phyloP scores from a whole-genome alignment of 2,888 invertebrate genomes.

The Melolontha melolontha region DNA sequence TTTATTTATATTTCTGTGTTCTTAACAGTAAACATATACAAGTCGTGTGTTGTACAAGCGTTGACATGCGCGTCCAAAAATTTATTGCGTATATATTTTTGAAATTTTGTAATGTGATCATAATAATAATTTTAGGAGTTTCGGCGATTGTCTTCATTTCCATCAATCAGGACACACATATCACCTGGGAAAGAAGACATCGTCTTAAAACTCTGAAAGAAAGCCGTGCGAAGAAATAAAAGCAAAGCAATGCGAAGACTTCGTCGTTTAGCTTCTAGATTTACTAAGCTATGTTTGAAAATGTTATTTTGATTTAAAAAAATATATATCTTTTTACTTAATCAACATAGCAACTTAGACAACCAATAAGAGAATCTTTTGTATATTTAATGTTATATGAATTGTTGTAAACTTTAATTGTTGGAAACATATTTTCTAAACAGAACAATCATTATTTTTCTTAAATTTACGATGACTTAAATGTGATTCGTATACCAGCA shows the following conservation, averaged over 20 bases:
- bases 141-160: conserved; percentile 73
- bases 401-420: too few relatives aligned
- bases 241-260: conserved; percentile 24
- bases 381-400: too few relatives aligned
- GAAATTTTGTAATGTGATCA: conserved; percentile 30
- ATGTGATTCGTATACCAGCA: too few relatives aligned
- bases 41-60: conserved; percentile 11
- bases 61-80: conserved; percentile 32
- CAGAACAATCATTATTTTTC: too few relatives aligned
- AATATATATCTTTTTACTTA: too few relatives aligned
- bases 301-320: too few relatives aligned
- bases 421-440: too few relatives aligned
- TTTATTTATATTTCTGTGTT: conserved; percentile 14
- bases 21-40: neutral
- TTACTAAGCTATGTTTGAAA: too few relatives aligned
- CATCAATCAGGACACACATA: conserved; percentile 84
- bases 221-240: conserved; percentile 27
- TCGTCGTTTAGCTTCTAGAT: conserved; percentile 11
- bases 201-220: conserved; percentile 59
- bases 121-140: conserved; percentile 53
- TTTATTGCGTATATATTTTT: conserved; percentile 30
- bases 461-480: too few relatives aligned
- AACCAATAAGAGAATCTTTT: too few relatives aligned
- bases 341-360: too few relatives aligned
- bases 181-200: conserved; percentile 80